A percentile compares a stretch with the other conserved stretches of the same genome.
Conservation (phyloP, 2,113 vertebrate genomes). For the Ahaetulla prasina region DNA sequence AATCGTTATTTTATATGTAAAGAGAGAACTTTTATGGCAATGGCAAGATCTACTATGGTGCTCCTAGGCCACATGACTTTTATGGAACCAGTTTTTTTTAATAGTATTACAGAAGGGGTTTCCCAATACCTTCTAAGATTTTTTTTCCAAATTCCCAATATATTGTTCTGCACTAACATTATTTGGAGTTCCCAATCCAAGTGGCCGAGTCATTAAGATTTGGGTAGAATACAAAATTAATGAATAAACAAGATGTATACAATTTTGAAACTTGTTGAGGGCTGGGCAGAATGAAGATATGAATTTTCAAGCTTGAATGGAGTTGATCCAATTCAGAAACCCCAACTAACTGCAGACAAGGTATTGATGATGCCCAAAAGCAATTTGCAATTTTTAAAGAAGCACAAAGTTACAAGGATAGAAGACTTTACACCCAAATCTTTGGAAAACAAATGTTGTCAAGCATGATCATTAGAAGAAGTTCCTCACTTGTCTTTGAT, state of each 20-base stretch:
- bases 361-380: not conserved
- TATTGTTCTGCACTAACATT: not conserved
- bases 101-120: not conserved
- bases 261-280: not conserved
- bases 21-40: constrained; percentile 12
- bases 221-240: not conserved
- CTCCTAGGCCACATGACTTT: no score
- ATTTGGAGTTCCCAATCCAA: not conserved
- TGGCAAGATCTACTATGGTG: no score
- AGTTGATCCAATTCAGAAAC: not conserved
- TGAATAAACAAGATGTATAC: not conserved
- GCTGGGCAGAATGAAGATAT: constrained; percentile 22
- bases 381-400: not conserved
- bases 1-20: not conserved
- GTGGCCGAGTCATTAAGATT: not conserved
- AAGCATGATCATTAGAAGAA: not conserved
- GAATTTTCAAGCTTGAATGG: not conserved
- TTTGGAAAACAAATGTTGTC: not conserved
- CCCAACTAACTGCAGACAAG: not conserved
- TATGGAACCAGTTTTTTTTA: not conserved
- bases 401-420: not conserved
- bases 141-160: not conserved
- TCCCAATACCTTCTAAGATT: not conserved
- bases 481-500: no score
- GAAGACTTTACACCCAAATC: not conserved